Conservation (phyloP, 2,888 invertebrate species). For the Agrypnus murinus region DNA sequence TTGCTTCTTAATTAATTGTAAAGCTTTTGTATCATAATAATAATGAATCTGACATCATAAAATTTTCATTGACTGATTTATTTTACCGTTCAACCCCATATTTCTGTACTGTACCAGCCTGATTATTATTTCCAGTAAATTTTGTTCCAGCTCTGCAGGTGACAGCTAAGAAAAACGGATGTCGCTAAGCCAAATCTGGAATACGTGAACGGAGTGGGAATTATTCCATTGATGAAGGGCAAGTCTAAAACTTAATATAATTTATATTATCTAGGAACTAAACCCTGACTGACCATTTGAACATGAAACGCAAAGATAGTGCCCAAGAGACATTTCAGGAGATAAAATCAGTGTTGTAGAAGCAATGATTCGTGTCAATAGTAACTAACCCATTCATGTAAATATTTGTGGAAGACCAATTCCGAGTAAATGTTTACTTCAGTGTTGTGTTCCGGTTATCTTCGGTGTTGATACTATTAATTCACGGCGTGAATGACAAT, state of each 20-base stretch:
- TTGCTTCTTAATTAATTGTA: no score
- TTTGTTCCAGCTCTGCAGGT: slow-evolving; percentile 49
- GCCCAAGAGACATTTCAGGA: slow-evolving; percentile 18
- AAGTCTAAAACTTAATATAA: slow-evolving; percentile 39
- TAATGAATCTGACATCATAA: no score
- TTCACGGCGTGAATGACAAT: slow-evolving; percentile 54
- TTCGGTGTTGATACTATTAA: slow-evolving; percentile 59
- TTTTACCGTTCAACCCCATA: no score
- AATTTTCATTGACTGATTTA: no score
- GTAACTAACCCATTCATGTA: slow-evolving; percentile 55
- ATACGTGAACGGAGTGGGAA: slow-evolving; percentile 43
- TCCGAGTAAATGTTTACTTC: slow-evolving; percentile 61
- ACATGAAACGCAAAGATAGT: slow-evolving; percentile 41
- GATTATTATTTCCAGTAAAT: slow-evolving; percentile 32
- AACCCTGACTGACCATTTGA: slow-evolving; percentile 41
- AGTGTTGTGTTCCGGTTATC: slow-evolving; percentile 58
- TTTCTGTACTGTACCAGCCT: no score
- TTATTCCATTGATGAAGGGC: slow-evolving; percentile 42
- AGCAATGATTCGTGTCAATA: slow-evolving; percentile 60
- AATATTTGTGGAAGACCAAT: slow-evolving; percentile 61
- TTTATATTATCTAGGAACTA: slow-evolving; percentile 39
- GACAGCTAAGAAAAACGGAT: slow-evolving; percentile 35
- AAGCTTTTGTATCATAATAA: no score
- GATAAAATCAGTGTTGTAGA: slow-evolving; percentile 56
- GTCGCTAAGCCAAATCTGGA: slow-evolving; percentile 36